Percentiles rank a stretch among this genome's conserved stretches.
phyloP scores from a whole-genome alignment of 2,888 invertebrate species.

The Furcula furcula region DNA sequence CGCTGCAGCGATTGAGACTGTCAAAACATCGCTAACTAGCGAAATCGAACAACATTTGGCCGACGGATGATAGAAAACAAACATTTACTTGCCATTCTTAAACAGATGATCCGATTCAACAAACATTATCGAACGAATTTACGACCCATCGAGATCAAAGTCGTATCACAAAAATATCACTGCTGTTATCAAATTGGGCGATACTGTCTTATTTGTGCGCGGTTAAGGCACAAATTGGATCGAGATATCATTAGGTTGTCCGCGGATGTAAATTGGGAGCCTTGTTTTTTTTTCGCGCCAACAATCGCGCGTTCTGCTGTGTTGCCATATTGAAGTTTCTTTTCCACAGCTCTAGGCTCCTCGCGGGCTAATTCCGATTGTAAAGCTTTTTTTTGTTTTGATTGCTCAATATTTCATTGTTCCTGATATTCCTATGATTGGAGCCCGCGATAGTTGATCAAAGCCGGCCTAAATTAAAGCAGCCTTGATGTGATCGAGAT shows the following conservation, averaged over 20 bases:
- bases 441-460: constrained; percentile 44
- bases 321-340: constrained; percentile 54
- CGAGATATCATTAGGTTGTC: constrained; percentile 40
- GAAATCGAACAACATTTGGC: constrained; percentile 71
- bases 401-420: constrained; percentile 38
- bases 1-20: constrained; percentile 65
- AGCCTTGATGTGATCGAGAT: constrained; percentile 37
- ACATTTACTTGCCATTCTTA: constrained; percentile 70
- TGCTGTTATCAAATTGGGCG: constrained; percentile 37
- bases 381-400: constrained; percentile 47
- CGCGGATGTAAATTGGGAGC: constrained; percentile 46
- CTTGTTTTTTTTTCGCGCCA: constrained; percentile 57
- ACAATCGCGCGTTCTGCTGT: constrained; percentile 50
- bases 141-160: constrained; percentile 70
- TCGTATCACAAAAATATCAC: constrained; percentile 54
- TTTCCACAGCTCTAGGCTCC: constrained; percentile 46
- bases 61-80: constrained; percentile 77
- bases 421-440: constrained; percentile 42
- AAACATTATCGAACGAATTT: constrained; percentile 70
- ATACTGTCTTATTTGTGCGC: constrained; percentile 36
- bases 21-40: constrained; percentile 77
- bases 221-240: constrained; percentile 50
- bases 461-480: constrained; percentile 38
- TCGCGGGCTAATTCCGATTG: constrained; percentile 55
- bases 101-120: constrained; percentile 68